A percentile compares a stretch with the other conserved stretches of the same genome.
Conservation (phyloP, 2,113 vertebrate species). For the Macrotis lagotis region DNA sequence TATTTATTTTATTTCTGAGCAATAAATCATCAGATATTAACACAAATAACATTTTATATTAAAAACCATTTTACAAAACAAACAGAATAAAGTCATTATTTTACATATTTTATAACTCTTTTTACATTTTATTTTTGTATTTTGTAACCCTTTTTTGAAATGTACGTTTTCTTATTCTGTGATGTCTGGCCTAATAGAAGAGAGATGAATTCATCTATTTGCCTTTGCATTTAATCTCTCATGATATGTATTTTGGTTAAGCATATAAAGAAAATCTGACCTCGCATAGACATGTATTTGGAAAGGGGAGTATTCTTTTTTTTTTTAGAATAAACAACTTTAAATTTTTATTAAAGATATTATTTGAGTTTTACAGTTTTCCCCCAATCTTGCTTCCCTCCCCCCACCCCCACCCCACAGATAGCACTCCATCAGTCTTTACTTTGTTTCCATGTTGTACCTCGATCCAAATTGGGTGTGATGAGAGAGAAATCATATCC, state of each 20-base stretch:
- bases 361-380: too few species aligned
- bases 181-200: background rate
- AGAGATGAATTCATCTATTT: background rate
- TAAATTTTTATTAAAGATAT: too few species aligned
- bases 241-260: background rate
- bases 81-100: background rate
- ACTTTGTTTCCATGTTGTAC: too few species aligned
- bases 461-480: too few species aligned
- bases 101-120: background rate
- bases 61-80: background rate
- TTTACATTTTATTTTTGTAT: background rate
- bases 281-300: background rate
- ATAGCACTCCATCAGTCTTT: too few species aligned
- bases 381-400: too few species aligned
- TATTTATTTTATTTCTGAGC: background rate
- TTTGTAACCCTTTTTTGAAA: background rate
- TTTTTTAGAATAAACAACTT: too few species aligned
- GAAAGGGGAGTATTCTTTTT: background rate
- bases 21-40: background rate
- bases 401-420: too few species aligned
- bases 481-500: too few species aligned
- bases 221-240: background rate
- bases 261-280: background rate
- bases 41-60: background rate
- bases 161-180: background rate